Base-by-base conservation (phyloP, 2,888 invertebrate species). In the Leucoptera coffeella region DNA sequence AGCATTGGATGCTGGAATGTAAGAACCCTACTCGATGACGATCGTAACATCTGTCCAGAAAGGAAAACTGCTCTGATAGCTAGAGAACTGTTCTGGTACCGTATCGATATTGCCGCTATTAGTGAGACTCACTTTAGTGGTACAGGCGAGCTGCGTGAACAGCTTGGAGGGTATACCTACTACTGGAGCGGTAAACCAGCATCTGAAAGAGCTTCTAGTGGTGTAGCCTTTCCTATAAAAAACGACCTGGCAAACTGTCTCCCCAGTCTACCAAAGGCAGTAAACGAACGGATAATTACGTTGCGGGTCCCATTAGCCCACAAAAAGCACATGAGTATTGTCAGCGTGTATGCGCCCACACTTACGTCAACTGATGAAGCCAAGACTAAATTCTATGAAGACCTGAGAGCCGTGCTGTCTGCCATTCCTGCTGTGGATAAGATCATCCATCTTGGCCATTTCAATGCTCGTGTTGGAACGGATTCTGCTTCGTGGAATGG, bases 41-140 rank as follows among this genome's bases (percentile, higher is more conserved):
- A 21, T n/a, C n/a, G n/a, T n/a, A n/a, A n/a, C n/a, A n/a, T n/a
- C n/a, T n/a, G n/a, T n/a, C n/a, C n/a, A n/a, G n/a, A n/a, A 21
- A 5, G 21, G 10, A 21, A 21, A n/a, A 21, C 21, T 4, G 21
- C 21, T n/a, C 4, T 21, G 4, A 21, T 21, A 7, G 21, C 21
- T 4, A 21, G 4, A n/a, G 21, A 21, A 11, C 21, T 21, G 7
- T 4, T 11, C 5, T 10, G 22, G 15, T 29, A 29, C 12, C 25
- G 21, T 19, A 15, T 33, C 10, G 27, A 31, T 21, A 28, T 31
- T 3, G 29, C 31, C 8, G 29, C 31, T n/a, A 21, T 33, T 17
- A 29, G 22, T 10, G 31, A 33, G 12, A 33, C 31, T 12, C 29
- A 31, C 7, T 21, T 33, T 11, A 8, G 15, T 2, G 27, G 28